phyloP scores from a whole-genome alignment of 2,797 vertebrate genomes.

The Crossoptilon crossoptilon region DNA sequence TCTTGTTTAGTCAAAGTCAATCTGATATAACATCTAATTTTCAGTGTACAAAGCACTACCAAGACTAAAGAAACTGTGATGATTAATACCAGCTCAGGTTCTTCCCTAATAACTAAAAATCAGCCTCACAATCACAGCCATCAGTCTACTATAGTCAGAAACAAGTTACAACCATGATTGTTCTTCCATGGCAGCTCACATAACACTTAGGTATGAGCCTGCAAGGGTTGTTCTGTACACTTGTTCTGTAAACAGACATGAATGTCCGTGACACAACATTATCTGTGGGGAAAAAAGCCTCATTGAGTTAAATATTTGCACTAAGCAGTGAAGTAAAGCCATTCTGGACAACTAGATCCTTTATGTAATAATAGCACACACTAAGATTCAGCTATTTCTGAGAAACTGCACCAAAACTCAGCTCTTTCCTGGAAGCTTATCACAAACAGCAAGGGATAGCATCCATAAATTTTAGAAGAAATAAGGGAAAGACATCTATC shows the following conservation, averaged over 20 bases:
- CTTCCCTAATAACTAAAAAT: not conserved
- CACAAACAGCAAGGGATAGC: not conserved
- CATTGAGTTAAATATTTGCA: not conserved
- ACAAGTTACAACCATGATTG: not conserved
- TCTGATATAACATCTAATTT: not conserved
- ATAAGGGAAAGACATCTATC: not conserved
- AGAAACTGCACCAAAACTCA: not conserved
- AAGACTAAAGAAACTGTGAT: not conserved
- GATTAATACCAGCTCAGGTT: not conserved
- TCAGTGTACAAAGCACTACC: not conserved
- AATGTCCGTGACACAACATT: not conserved
- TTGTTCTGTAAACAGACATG: not conserved
- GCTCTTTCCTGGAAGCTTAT: not conserved
- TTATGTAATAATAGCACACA: not conserved
- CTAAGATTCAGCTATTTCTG: not conserved
- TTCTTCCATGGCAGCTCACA: not conserved
- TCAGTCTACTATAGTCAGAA: not conserved
- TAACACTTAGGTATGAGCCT: not conserved
- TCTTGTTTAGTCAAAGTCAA: not conserved
- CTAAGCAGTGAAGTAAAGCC: not conserved
- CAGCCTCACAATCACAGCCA: not conserved
- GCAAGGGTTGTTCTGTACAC: not conserved
- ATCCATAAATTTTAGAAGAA: not conserved
- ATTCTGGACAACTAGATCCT: not conserved
- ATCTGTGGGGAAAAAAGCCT: not conserved